A percentile compares a stretch with the other conserved stretches of the same genome.
Evolutionary conservation across 2,113 vertebrate species (phyloP).

Genomic region (Pampusana beccarii): DNA sequence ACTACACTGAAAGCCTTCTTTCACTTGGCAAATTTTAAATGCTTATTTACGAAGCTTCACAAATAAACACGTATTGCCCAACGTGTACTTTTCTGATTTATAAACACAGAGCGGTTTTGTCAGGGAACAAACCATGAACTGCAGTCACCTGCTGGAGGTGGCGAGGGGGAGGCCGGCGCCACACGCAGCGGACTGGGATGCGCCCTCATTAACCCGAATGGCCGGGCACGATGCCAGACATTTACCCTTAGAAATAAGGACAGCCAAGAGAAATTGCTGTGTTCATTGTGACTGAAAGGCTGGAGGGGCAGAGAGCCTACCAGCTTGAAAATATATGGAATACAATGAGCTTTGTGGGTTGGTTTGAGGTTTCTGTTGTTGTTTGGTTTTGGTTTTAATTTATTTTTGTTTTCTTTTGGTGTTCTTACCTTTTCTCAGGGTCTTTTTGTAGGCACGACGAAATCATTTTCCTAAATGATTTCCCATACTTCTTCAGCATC

Average conservation of each 20-base stretch:
- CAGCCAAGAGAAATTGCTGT: not conserved
- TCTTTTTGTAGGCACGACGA: slow-evolving; percentile 97
- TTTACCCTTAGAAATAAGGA: not conserved
- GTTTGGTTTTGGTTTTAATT: too few relatives aligned
- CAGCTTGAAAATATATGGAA: not conserved
- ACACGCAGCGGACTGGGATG: not conserved
- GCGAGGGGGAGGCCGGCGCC: not conserved
- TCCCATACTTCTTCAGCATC: slow-evolving; percentile 98
- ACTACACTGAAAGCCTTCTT: not conserved
- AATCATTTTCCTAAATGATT: slow-evolving; percentile 98
- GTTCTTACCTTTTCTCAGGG: slow-evolving; percentile 92
- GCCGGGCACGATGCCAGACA: not conserved
- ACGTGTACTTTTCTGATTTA: not conserved
- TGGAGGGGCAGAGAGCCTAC: not conserved
- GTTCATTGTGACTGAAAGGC: not conserved
- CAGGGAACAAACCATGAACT: not conserved
- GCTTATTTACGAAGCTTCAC: not conserved
- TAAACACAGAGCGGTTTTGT: not conserved
- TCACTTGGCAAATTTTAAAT: not conserved
- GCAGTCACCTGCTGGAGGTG: slow-evolving; percentile 2
- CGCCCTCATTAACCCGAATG: slow-evolving; percentile 10
- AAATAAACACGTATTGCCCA: not conserved
- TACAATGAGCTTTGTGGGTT: not conserved
- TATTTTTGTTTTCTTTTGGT: not conserved
- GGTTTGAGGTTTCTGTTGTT: not conserved